Base-by-base conservation (phyloP, 2,113 vertebrate species). In the Argyrosomus japonicus region DNA sequence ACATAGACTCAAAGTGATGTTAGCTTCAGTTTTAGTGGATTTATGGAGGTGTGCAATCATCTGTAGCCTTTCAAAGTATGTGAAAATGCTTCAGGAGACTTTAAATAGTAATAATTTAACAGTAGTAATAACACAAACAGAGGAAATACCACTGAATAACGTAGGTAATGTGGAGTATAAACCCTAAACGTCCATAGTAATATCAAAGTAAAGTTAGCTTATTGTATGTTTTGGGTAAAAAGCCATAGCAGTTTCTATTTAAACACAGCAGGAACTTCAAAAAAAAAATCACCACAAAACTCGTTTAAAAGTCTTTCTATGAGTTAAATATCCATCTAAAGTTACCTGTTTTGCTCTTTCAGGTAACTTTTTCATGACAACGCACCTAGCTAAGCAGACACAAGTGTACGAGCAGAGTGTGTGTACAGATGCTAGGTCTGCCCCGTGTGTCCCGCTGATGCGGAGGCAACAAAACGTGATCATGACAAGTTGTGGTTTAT, bases 401-500 rank as follows among this genome's bases (percentile, higher is more conserved):
- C 45, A 19, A 43, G 56, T 43, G 53, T 43, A 19, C 3, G 1
- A 8, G 56, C 82, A 17, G 61, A 15, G 64, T 68, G 75, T 18
- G 47, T 43, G 40, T 40, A 40, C 1, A 47, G 89, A 91, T 91
- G 92, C 87, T 81, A 65, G 0, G 80, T 67, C 73, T 68, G 84
- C 63, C 48, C 64, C 63, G 40, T 3, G 36, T 18, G 85, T 32
- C 51, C 50, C 79, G 40, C 83, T 74, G 86, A 92, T 76, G 90
- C 71, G 72, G 65, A 82, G 36, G 75, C 32, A 54, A 63, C 45
- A 32, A 79, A 91, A 90, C 85, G 75, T 87, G 85, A 90, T 27
- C 75, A 17, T 60, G 50, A 61, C 75, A 73, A 76, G 18, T 62
- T 45, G 4, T 67, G 40, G 58, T 12, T 64, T 57, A 36, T 64